These are phyloP conservation scores for Danionella cerebrum DNA, from an alignment of 2,113 vertebrate genomes.

Conservation along the genomic window DNA sequence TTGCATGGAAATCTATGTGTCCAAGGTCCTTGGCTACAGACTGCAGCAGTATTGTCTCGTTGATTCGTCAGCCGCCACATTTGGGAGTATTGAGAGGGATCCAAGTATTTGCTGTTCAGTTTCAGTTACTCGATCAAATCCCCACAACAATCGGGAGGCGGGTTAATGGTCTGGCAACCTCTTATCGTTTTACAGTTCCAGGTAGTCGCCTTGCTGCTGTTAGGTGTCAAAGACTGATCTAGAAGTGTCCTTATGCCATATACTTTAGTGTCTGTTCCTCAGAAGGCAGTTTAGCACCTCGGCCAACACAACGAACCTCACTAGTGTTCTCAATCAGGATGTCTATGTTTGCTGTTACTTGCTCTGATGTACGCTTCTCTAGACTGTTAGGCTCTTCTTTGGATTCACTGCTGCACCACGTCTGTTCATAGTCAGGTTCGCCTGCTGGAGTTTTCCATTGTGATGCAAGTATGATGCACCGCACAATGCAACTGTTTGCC, in stretches of 20 bases:
- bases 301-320: slow-evolving; percentile 18
- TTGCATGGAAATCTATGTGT: slow-evolving; percentile 12
- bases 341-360: slow-evolving; percentile 1
- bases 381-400: slow-evolving; percentile 8
- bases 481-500: slow-evolving; percentile 20
- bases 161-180: neutral
- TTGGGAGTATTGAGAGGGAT: slow-evolving; percentile 2
- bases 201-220: slow-evolving; percentile 25
- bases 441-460: slow-evolving; percentile 4
- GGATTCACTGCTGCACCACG: neutral
- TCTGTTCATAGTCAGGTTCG: slow-evolving; percentile 6
- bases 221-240: slow-evolving; percentile 39
- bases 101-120: slow-evolving; percentile 10
- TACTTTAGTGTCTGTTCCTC: slow-evolving; percentile 46
- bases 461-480: slow-evolving; percentile 16
- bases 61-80: neutral
- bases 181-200: neutral
- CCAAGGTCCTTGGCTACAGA: slow-evolving; percentile 8
- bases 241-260: slow-evolving; percentile 68
- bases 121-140: neutral
- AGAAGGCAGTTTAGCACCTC: neutral
- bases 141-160: neutral
- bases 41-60: slow-evolving; percentile 1
- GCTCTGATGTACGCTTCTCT: neutral
- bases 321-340: slow-evolving; percentile 17